A percentile compares a stretch with the other conserved stretches of the same genome.
Evolutionary conservation across 2,888 invertebrate species (phyloP).

Genomic region (Ganaspis brasiliensis): DNA sequence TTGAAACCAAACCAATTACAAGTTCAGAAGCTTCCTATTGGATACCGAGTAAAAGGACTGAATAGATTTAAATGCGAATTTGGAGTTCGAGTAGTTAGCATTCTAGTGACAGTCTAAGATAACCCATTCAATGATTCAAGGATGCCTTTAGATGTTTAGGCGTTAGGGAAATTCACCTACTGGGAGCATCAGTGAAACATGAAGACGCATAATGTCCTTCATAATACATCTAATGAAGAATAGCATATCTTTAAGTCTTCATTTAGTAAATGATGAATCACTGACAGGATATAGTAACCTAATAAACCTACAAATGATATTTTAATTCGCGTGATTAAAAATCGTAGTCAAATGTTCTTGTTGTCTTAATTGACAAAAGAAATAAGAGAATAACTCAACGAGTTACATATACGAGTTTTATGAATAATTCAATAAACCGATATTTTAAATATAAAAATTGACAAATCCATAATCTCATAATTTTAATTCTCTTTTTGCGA

Average conservation of each 20-base stretch:
- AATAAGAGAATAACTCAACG: no score
- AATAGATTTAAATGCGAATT: background rate
- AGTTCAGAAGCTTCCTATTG: no score
- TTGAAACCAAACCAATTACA: no score
- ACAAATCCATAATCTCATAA: no score
- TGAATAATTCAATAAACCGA: no score
- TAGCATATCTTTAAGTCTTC: background rate
- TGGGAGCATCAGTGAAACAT: background rate
- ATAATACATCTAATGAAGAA: slow-evolving; percentile 1
- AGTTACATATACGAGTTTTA: no score
- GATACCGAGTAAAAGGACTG: background rate
- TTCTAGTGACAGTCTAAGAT: background rate
- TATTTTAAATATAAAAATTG: no score
- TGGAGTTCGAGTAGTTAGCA: background rate
- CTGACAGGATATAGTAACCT: background rate
- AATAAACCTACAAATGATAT: no score
- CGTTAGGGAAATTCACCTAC: slow-evolving; percentile 1
- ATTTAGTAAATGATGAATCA: background rate
- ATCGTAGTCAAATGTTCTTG: no score
- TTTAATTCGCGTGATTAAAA: no score
- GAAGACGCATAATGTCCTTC: background rate
- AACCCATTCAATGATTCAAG: slow-evolving; percentile 1
- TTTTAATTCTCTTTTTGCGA: no score
- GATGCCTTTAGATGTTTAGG: background rate
- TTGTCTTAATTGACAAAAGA: no score